Evolutionary conservation across 2,797 vertebrate species (phyloP), one percentile per base, ranked within the genome.

Genomic region (Silurus lanzhouensis): DNA sequence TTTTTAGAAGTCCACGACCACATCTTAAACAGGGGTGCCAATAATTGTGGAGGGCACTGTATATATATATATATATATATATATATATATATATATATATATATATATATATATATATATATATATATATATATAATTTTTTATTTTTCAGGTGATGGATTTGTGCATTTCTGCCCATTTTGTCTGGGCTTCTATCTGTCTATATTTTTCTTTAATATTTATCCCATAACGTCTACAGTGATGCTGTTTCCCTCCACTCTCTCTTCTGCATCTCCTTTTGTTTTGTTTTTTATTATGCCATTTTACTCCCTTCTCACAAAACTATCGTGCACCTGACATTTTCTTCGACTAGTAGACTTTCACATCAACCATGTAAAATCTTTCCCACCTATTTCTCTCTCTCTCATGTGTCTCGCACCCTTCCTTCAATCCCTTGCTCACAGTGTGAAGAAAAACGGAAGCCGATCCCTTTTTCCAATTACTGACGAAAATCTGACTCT

Each of bases 281-380:
- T 61, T 70, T 61, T 58, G 27, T 31, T 31, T 46, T 70, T 13
- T 5, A 48, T 13, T 5, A 48, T 60, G 6, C 31, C 38, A 13
- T 60, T 74, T 82, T 44, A 20, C 17, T 61, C 22, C 7, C 1
- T 31, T 31, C 64, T 70, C 31, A 44, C 17, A 61, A 25, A 76
- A 48, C 79, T 67, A 38, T 58, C 52, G 44, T 22, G 14, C 8
- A 84, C 74, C 75, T 97, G 81, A 3, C 3, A 52, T 88, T 85
- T 60, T 60, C 38, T 75, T 27, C 22, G 20, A n/a, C 25, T 38
- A 10, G 5, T 22, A 81, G 15, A 81, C 58, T 2, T 44, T 87
- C 72, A 52, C n/a, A 44, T 78, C 27, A 78, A 38, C 80, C 71
- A 68, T 60, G 60, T 52, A 66, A 72, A 81, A 57, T 67, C 61